Evolutionary conservation across 1,140 invertebrate genomes (phyloP).

Genomic region (Caenorhabditis remanei): DNA sequence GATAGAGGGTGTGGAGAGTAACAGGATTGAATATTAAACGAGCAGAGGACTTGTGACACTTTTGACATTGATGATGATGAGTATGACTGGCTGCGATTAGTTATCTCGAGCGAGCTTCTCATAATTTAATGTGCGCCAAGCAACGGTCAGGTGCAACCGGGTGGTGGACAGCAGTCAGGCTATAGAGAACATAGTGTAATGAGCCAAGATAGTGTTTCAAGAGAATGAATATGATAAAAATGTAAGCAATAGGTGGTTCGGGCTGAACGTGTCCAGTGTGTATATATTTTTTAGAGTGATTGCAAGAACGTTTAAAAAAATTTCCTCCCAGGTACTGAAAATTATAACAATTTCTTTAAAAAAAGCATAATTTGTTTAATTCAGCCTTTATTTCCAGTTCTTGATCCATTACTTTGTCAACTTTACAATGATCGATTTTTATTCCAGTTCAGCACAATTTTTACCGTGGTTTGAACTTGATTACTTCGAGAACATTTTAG

Average conservation of each 20-base stretch:
- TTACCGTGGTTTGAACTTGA: background rate
- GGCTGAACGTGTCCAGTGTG: no score
- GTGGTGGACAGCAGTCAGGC: slow-evolving; percentile 20
- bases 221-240: background rate
- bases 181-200: slow-evolving; percentile 24
- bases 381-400: no score
- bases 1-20: slow-evolving; percentile 30
- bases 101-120: slow-evolving; percentile 35
- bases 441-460: background rate
- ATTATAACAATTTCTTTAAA: no score
- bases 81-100: slow-evolving; percentile 48
- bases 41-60: slow-evolving; percentile 31
- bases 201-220: slow-evolving; percentile 20
- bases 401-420: no score
- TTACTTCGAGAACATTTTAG: background rate
- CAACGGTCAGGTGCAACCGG: slow-evolving; percentile 49
- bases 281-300: no score
- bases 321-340: no score
- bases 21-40: slow-evolving; percentile 51
- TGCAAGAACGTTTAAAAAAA: no score
- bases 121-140: slow-evolving; percentile 56
- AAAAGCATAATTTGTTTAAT: no score
- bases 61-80: slow-evolving; percentile 56
- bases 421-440: background rate
- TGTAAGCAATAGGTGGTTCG: background rate